Percentiles rank a stretch among this genome's conserved stretches.
These are phyloP conservation scores for Brachyhypopomus occidentalis DNA, from an alignment of 2,113 vertebrate genomes.

Conservation along the genomic window DNA sequence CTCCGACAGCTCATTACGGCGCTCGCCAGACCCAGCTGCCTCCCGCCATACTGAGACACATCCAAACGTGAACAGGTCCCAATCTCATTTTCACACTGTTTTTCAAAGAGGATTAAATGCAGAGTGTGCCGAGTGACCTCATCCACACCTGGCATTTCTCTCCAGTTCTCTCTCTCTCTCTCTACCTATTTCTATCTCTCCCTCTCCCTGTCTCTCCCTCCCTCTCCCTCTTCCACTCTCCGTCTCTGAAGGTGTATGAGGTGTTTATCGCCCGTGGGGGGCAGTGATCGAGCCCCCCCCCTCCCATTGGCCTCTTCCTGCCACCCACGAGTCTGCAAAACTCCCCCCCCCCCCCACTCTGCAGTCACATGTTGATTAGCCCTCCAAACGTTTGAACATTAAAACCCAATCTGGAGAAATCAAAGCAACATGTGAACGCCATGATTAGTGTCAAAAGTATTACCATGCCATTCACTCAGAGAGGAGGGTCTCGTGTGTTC, in stretches of 20 bases:
- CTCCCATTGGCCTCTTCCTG: background rate
- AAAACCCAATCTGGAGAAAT: conserved; percentile 70
- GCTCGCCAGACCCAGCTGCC: conserved; percentile 10
- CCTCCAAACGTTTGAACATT: conserved; percentile 68
- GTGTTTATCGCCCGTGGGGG: conserved; percentile 9
- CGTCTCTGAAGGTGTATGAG: background rate
- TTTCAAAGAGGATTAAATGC: conserved; percentile 26
- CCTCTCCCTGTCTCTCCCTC: background rate
- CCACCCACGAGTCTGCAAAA: conserved; percentile 59
- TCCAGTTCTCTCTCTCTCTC: background rate
- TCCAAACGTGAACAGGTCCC: conserved; percentile 27
- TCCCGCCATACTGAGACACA: background rate
- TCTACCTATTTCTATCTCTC: background rate
- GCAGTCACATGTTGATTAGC: conserved; percentile 70
- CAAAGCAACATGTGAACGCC: conserved; percentile 73
- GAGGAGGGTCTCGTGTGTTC: conserved; percentile 63
- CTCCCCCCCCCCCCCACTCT: conserved; percentile 44
- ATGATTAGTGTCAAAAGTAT: conserved; percentile 74
- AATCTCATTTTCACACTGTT: conserved; percentile 45
- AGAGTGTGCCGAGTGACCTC: conserved; percentile 35
- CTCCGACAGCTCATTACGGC: conserved; percentile 43
- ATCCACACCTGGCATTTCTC: conserved; percentile 41
- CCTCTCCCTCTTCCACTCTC: too few species aligned
- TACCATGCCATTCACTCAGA: conserved; percentile 71
- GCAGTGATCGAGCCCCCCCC: background rate